Conservation (phyloP, 2,888 invertebrate genomes). For the Nudaria mundana region DNA sequence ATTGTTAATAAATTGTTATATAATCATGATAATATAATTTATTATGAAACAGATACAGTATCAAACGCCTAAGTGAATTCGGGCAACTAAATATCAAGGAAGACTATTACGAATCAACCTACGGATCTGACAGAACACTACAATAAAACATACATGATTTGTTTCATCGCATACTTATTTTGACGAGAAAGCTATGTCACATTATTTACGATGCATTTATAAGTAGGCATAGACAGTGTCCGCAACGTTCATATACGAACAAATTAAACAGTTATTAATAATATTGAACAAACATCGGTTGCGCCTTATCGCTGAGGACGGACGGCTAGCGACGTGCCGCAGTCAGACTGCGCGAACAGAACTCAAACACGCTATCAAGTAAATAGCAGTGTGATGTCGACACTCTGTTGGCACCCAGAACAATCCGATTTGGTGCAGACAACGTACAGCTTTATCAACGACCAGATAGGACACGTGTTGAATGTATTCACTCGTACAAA, state of each 20-base stretch:
- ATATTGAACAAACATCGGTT: constrained; percentile 13
- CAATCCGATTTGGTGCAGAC: not conserved
- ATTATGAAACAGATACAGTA: too few relatives aligned
- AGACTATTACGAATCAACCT: too few relatives aligned
- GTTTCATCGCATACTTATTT: too few relatives aligned
- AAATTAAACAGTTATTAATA: constrained; percentile 28
- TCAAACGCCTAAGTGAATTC: too few relatives aligned
- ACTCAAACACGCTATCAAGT: not conserved
- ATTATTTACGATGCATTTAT: too few relatives aligned
- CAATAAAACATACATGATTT: too few relatives aligned
- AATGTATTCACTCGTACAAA: not conserved
- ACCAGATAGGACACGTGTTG: constrained; percentile 10
- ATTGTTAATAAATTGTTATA: too few relatives aligned
- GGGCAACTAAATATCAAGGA: too few relatives aligned
- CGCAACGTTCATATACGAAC: constrained; percentile 11
- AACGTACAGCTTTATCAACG: constrained; percentile 3
- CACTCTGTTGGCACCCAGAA: not conserved
- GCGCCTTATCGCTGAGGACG: constrained; percentile 15
- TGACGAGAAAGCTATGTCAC: too few relatives aligned
- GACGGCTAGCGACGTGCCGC: not conserved
- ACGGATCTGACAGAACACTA: too few relatives aligned
- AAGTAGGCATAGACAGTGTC: constrained; percentile 1
- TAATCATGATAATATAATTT: too few relatives aligned
- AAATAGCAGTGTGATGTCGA: constrained; percentile 2
- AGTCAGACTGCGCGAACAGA: not conserved